Evolutionary conservation across 2,113 vertebrate species (phyloP), one percentile per base, ranked within the genome.

Genomic region (Crotophaga sulcirostris): DNA sequence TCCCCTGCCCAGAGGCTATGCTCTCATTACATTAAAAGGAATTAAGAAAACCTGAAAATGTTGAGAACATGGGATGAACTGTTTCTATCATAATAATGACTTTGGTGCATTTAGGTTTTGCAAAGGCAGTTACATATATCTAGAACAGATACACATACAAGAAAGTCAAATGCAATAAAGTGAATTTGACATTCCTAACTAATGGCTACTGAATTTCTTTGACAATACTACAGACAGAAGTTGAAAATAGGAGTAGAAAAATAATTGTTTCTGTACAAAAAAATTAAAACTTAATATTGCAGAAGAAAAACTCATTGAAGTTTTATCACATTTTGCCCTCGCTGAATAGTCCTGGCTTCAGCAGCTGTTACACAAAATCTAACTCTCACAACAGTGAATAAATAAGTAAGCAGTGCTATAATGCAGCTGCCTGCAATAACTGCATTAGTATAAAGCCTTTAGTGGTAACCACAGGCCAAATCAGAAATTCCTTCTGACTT

Each of bases 341-440:
- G 94, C 96, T 97, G 97, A 97, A 94, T 88, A 93, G 90, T 84
- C 60, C 67, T 95, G 95, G 95, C 96, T 98, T 97, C 96, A 96
- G 92, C 98, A 98, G 97, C 97, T 98, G 97, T 96, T 98, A 88
- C 68, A 83, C 97, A 96, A 96, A 97, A 97, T 83, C 64, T 84
- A 96, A 84, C 96, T 97, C 95, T 98, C 96, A 97, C 96, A 92
- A 89, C 95, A 97, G 95, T 97, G 97, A 98, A 98, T 97, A 98
- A 97, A 96, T 97, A 97, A 89, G 78, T 93, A 97, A 97, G 90
- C 44, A 91, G 92, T 93, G 84, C 95, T 94, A 95, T 68, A 96
- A 96, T 92, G 89, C 98, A 98, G 97, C 97, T 98, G 97, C 90
- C 96, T 95, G 47, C 25, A 40, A 7, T 97, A 98, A 97, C 87